Conservation (phyloP, 2,113 vertebrate species). For the Neogale vison region DNA sequence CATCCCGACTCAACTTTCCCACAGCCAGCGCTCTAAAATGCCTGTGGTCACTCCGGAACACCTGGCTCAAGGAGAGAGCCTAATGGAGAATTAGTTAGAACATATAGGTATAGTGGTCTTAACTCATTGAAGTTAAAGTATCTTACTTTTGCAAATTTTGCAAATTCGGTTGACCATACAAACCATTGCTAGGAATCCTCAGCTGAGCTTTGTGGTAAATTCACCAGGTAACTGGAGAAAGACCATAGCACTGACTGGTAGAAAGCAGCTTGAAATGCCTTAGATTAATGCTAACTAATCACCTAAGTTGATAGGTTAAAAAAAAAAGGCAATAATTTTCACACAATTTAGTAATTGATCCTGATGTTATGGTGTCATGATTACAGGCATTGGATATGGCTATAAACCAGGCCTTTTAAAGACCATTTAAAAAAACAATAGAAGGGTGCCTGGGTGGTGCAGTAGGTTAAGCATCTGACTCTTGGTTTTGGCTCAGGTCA, state of each 20-base stretch:
- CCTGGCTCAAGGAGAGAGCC: neutral
- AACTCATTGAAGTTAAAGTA: neutral
- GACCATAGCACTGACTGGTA: neutral
- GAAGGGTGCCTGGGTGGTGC: neutral
- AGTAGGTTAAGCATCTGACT: neutral
- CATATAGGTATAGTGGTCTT: neutral
- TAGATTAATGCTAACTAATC: conserved; percentile 5
- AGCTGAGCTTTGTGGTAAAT: neutral
- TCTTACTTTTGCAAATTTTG: neutral
- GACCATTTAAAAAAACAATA: conserved; percentile 5
- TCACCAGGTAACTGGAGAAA: neutral
- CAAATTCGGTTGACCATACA: neutral
- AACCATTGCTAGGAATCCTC: neutral
- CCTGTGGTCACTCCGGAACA: neutral
- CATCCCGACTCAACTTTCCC: neutral
- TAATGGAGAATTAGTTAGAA: neutral
- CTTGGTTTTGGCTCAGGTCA: neutral
- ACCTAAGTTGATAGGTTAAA: neutral
- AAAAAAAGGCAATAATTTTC: neutral
- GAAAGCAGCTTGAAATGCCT: conserved; percentile 10
- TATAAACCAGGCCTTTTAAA: neutral
- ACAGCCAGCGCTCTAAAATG: neutral
- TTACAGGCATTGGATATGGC: neutral
- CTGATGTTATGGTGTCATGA: neutral
- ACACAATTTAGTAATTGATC: conserved; percentile 7